Conservation (phyloP, 2,113 vertebrate genomes). For the Planiliza haematocheilus region DNA sequence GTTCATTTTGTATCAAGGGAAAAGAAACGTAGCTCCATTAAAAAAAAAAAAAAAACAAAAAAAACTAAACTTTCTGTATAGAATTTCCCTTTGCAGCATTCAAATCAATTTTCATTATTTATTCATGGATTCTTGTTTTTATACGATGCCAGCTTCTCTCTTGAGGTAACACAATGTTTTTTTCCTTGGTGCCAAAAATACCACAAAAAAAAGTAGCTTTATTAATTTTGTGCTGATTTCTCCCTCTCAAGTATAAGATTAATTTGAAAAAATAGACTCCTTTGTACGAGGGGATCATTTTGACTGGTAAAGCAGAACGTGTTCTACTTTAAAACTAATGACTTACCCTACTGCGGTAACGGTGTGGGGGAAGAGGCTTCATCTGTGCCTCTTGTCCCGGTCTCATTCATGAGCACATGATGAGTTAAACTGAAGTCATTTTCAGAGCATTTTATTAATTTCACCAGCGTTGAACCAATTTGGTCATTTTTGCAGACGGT, state of each 20-base stretch:
- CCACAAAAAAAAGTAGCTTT: slow-evolving; percentile 27
- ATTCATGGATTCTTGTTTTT: slow-evolving; percentile 46
- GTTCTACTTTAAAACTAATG: slow-evolving; percentile 17
- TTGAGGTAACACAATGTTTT: neutral
- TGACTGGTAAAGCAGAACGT: slow-evolving; percentile 7
- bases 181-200: slow-evolving; percentile 17
- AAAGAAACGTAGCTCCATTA: neutral
- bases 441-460: neutral
- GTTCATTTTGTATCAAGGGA: neutral
- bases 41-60: no score
- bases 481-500: neutral
- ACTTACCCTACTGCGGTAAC: neutral
- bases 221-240: slow-evolving; percentile 19
- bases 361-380: neutral
- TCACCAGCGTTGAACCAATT: neutral
- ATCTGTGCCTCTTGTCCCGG: neutral
- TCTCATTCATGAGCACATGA: slow-evolving; percentile 1
- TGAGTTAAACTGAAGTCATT: neutral
- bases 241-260: neutral
- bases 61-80: neutral
- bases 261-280: slow-evolving; percentile 11
- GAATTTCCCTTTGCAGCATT: slow-evolving; percentile 19
- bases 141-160: slow-evolving; percentile 3
- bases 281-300: slow-evolving; percentile 1
- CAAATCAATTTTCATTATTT: slow-evolving; percentile 51